Evolutionary conservation across 2,113 vertebrate species (phyloP).

Genomic region (Pachyramphus minor): DNA sequence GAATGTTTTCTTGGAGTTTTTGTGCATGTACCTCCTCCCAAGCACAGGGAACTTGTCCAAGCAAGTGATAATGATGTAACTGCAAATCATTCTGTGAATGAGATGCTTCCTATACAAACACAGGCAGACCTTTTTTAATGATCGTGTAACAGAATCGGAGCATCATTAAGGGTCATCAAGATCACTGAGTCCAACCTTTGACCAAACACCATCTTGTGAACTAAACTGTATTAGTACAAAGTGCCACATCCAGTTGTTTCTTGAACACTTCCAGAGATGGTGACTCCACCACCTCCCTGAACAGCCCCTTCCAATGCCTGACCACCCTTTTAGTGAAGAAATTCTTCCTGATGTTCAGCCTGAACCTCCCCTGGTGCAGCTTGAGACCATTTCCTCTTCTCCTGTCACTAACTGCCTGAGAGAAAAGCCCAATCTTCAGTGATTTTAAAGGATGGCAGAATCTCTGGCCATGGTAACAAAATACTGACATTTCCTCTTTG

Average conservation of each 20-base stretch:
- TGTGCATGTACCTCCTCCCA: accelerated
- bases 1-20: not conserved
- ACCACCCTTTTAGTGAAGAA: not conserved
- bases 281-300: not conserved
- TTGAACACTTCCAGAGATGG: not conserved
- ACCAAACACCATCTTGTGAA: not conserved
- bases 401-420: not conserved
- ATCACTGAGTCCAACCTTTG: not conserved
- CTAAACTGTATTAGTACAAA: not conserved
- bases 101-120: not conserved
- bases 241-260: not conserved
- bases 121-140: not conserved
- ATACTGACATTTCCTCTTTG: not conserved
- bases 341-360: not conserved
- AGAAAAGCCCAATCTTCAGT: not conserved
- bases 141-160: not conserved
- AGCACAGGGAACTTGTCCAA: not conserved
- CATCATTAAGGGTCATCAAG: not conserved
- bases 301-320: not conserved
- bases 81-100: not conserved
- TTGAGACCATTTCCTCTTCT: not conserved
- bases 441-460: not conserved
- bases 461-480: not conserved
- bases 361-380: not conserved
- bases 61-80: not conserved